phyloP scores from a whole-genome alignment of 2,888 invertebrate species.

The Petrolisthes cinctipes region DNA sequence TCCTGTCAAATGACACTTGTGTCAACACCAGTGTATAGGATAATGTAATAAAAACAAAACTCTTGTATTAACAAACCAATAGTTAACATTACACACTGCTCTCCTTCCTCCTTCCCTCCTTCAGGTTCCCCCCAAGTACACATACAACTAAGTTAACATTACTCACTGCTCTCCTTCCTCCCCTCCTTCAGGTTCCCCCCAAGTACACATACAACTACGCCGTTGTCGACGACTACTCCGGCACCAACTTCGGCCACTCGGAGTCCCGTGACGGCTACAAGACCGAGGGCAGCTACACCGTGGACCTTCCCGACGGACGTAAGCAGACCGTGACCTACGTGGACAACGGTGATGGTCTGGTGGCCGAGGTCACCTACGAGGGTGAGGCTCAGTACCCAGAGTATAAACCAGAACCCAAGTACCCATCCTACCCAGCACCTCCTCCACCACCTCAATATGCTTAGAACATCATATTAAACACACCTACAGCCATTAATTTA shows the following conservation, averaged over 20 bases:
- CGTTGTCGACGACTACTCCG: constrained; percentile 48
- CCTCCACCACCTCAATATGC: not conserved
- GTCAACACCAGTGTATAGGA: not conserved
- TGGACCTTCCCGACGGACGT: constrained; percentile 64
- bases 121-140: constrained; percentile 43
- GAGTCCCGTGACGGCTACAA: constrained; percentile 60
- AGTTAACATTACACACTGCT: constrained; percentile 30
- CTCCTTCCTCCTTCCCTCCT: constrained; percentile 33
- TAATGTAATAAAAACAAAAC: not conserved
- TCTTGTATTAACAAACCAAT: not conserved
- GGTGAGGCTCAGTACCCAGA: constrained; percentile 60
- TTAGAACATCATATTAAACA: not conserved
- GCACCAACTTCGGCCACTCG: constrained; percentile 45
- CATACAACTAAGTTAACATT: constrained; percentile 26
- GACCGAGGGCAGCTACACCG: constrained; percentile 60
- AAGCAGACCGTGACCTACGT: constrained; percentile 59
- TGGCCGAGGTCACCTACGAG: constrained; percentile 60
- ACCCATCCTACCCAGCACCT: not conserved
- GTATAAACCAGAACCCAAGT: constrained; percentile 42
- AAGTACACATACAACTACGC: constrained; percentile 54
- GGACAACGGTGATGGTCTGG: constrained; percentile 60
- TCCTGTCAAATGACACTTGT: no score
- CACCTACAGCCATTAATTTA: no score
- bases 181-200: constrained; percentile 24
- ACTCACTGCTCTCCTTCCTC: not conserved